These are phyloP conservation scores for Pedetes capensis DNA, from an alignment of 2,113 vertebrate genomes.

Conservation along the genomic window DNA sequence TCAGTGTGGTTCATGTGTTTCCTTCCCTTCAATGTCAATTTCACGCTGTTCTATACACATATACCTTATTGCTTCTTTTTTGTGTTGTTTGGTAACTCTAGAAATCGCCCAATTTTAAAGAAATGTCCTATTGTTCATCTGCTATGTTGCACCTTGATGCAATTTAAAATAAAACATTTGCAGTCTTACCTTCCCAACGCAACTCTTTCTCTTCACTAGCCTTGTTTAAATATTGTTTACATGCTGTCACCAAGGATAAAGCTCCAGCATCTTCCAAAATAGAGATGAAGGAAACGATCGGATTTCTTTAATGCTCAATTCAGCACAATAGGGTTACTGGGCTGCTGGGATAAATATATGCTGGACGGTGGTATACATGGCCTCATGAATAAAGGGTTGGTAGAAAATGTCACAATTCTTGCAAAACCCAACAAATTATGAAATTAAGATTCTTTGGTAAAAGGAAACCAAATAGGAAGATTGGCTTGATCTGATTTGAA, in stretches of 20 bases:
- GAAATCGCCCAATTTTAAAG: not conserved
- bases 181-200: not conserved
- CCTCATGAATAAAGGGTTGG: not conserved
- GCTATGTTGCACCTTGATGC: not conserved
- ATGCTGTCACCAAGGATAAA: constrained; percentile 71
- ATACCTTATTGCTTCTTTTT: not conserved
- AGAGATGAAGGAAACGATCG: constrained; percentile 75
- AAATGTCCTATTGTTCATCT: not conserved
- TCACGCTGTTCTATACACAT: not conserved
- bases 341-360: not conserved
- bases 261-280: constrained; percentile 75
- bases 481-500: not conserved
- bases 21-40: not conserved
- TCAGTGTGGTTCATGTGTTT: not conserved
- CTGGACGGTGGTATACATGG: not conserved
- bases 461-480: not conserved
- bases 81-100: too few relatives aligned
- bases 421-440: not conserved
- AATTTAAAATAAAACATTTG: not conserved
- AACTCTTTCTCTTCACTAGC: constrained; percentile 59
- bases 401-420: not conserved
- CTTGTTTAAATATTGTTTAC: constrained; percentile 55
- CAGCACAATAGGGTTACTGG: constrained; percentile 61
- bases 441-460: not conserved
- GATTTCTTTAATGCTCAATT: constrained; percentile 72